phyloP scores from a whole-genome alignment of 2,113 vertebrate species.

The Trinectes maculatus region DNA sequence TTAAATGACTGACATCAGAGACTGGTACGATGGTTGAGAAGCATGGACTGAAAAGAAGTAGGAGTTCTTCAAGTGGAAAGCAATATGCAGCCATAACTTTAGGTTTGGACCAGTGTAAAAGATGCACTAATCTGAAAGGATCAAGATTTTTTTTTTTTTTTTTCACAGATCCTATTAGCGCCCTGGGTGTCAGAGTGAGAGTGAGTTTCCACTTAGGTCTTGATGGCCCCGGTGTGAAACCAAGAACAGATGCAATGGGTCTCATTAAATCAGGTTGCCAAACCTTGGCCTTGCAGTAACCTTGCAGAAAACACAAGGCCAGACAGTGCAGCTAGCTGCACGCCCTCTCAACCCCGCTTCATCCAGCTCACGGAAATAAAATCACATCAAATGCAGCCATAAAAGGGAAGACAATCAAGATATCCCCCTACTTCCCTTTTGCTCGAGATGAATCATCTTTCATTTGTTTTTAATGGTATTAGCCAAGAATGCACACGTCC shows the following conservation, averaged over 20 bases:
- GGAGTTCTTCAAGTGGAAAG: constrained; percentile 23
- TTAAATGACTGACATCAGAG: constrained; percentile 31
- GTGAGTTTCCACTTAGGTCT: constrained; percentile 41
- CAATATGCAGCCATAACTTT: constrained; percentile 30
- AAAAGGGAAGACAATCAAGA: constrained; percentile 30
- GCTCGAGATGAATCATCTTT: constrained; percentile 27
- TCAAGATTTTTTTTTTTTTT: constrained; percentile 1
- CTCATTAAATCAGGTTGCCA: constrained; percentile 67
- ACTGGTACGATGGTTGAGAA: constrained; percentile 2
- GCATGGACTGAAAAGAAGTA: not conserved
- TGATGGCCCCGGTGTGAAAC: constrained; percentile 63
- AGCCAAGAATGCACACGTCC: constrained; percentile 17
- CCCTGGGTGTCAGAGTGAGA: constrained; percentile 30
- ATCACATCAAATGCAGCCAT: constrained; percentile 36
- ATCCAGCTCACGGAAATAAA: constrained; percentile 53
- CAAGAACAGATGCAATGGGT: constrained; percentile 57
- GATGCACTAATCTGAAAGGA: not conserved
- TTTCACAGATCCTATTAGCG: not conserved
- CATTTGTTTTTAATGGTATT: constrained; percentile 23
- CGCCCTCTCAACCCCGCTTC: constrained; percentile 47
- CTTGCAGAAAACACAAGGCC: constrained; percentile 57
- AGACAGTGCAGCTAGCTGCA: constrained; percentile 38
- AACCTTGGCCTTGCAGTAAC: constrained; percentile 54
- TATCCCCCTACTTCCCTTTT: constrained; percentile 1
- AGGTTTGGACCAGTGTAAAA: constrained; percentile 29